Percentiles rank a stretch among this genome's conserved stretches.
These are phyloP conservation scores for Volucella zonaria DNA, from an alignment of 2,888 invertebrate species.

Conservation along the genomic window DNA sequence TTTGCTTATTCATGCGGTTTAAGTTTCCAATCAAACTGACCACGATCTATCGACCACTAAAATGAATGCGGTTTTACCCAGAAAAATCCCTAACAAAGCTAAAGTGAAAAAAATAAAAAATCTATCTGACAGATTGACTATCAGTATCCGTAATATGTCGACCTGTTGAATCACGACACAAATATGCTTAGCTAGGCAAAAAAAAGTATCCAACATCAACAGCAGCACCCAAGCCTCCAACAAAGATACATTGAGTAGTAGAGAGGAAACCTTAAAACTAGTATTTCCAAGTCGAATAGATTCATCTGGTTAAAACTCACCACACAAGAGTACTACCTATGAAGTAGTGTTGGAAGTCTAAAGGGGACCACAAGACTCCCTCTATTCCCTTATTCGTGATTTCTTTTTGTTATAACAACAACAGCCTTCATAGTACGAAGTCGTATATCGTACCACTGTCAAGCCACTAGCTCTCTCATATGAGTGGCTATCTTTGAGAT, in stretches of 20 bases:
- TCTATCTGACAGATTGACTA: background rate
- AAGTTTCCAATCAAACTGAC: conserved; percentile 37
- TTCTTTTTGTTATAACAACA: too few relatives aligned
- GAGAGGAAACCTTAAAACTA: conserved; percentile 63
- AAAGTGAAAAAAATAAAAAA: conserved; percentile 23
- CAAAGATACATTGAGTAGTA: conserved; percentile 2
- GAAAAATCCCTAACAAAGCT: conserved; percentile 6
- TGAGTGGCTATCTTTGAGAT: too few relatives aligned
- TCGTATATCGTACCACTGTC: too few relatives aligned
- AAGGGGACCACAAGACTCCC: background rate
- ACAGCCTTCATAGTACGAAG: too few relatives aligned
- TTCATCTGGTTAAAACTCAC: conserved; percentile 61
- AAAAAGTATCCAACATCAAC: background rate
- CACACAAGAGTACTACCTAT: conserved; percentile 37
- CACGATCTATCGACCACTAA: conserved; percentile 21
- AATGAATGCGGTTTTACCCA: conserved; percentile 53
- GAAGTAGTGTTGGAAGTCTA: background rate
- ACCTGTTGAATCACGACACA: conserved; percentile 71
- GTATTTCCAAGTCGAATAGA: conserved; percentile 27
- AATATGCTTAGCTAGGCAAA: conserved; percentile 52
- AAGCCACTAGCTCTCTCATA: too few relatives aligned
- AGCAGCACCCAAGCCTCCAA: conserved; percentile 32
- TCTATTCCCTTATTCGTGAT: background rate
- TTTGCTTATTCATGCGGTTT: conserved; percentile 51
- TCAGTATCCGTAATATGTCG: conserved; percentile 50